Conservation (phyloP, 2,888 invertebrate species). For the Nemapogon koenigi region DNA sequence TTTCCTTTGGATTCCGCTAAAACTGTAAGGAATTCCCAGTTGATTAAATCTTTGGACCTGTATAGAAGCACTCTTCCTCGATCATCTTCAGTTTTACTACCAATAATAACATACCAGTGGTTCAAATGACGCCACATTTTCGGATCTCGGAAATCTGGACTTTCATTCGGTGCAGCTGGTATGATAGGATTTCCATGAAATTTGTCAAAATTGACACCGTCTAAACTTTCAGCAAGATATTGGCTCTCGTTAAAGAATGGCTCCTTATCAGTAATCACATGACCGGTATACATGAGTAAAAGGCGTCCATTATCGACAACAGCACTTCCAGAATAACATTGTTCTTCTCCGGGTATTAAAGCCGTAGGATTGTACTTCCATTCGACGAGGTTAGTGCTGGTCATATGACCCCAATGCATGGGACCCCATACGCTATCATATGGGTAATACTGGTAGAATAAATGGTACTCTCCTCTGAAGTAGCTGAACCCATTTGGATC, state of each 20-base stretch:
- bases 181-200: constrained; percentile 48
- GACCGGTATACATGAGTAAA: constrained; percentile 48
- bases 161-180: constrained; percentile 32
- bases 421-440: constrained; percentile 48
- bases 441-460: constrained; percentile 62
- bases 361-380: constrained; percentile 58
- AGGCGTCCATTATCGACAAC: constrained; percentile 32
- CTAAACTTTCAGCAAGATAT: constrained; percentile 42
- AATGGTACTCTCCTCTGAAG: constrained; percentile 54
- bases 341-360: constrained; percentile 44
- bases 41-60: constrained; percentile 38
- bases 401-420: constrained; percentile 63
- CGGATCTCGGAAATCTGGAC: constrained; percentile 56
- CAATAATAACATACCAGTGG: constrained; percentile 47
- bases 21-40: constrained; percentile 42
- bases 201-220: constrained; percentile 46
- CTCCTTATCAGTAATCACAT: constrained; percentile 24
- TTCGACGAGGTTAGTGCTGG: constrained; percentile 48
- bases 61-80: constrained; percentile 45
- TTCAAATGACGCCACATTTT: constrained; percentile 49
- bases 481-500: constrained; percentile 64
- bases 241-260: constrained; percentile 40
- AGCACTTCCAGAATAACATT: constrained; percentile 56
- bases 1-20: constrained; percentile 40
- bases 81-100: constrained; percentile 37